phyloP scores from a whole-genome alignment of 2,113 vertebrate species.

The Sterna hirundo region DNA sequence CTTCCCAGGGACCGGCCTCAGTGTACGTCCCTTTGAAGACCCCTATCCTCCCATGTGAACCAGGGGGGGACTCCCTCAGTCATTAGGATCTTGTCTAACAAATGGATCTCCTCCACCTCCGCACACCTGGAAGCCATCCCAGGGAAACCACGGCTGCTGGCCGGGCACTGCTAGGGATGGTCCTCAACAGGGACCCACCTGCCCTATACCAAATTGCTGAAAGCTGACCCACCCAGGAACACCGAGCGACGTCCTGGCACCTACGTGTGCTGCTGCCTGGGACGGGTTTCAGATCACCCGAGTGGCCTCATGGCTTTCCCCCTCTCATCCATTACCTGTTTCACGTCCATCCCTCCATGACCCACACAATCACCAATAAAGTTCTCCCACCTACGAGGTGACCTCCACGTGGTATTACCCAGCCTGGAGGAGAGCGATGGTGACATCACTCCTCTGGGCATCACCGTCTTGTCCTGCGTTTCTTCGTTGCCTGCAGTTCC shows the following conservation, averaged over 20 bases:
- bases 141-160: not conserved
- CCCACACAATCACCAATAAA: not conserved
- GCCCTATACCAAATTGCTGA: accelerated
- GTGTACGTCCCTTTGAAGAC: accelerated
- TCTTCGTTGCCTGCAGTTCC: not conserved
- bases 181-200: not conserved
- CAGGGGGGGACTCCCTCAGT: accelerated
- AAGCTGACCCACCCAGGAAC: not conserved
- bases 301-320: accelerated
- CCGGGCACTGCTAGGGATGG: not conserved
- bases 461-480: not conserved
- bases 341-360: not conserved
- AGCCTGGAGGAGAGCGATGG: not conserved
- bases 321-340: not conserved
- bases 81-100: not conserved
- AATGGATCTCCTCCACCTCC: accelerated
- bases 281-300: not conserved
- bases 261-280: not conserved
- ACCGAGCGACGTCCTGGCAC: accelerated
- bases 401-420: accelerated
- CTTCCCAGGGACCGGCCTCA: not conserved
- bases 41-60: not conserved
- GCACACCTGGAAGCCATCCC: not conserved
- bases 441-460: not conserved
- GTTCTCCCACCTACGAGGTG: not conserved